A percentile compares a stretch with the other conserved stretches of the same genome.
Conservation (phyloP, 2,888 invertebrate genomes). For the Spicauda simplicius region DNA sequence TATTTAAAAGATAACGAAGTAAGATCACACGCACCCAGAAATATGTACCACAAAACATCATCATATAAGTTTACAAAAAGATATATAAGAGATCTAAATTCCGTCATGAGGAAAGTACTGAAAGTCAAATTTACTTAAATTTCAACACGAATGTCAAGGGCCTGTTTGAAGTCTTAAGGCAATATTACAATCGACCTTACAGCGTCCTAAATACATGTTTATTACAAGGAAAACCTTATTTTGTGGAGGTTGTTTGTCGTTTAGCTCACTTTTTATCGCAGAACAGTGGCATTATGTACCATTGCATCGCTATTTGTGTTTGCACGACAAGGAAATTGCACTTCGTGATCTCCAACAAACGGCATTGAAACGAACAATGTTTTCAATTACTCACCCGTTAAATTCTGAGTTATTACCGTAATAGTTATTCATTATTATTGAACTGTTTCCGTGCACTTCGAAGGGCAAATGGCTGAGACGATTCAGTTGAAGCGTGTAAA, state of each 20-base stretch:
- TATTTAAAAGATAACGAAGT: too few species aligned
- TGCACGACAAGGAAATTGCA: slow-evolving; percentile 20
- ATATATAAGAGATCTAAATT: too few species aligned
- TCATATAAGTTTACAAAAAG: too few species aligned
- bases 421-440: background rate
- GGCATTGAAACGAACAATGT: slow-evolving; percentile 8
- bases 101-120: too few species aligned
- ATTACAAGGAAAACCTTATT: slow-evolving; percentile 41
- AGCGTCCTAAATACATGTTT: slow-evolving; percentile 36
- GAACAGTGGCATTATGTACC: slow-evolving; percentile 17
- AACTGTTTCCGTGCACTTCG: background rate
- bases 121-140: too few species aligned
- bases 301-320: slow-evolving; percentile 1
- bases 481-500: background rate
- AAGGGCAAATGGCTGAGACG: background rate
- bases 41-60: too few species aligned
- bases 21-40: too few species aligned
- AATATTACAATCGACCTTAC: slow-evolving; percentile 31
- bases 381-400: background rate
- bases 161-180: background rate
- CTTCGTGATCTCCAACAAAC: background rate
- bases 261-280: slow-evolving; percentile 19
- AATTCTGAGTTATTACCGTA: background rate
- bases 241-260: slow-evolving; percentile 35
- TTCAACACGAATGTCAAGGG: too few species aligned